Evolutionary conservation across 2,113 vertebrate species (phyloP), one percentile per base, ranked within the genome.

Genomic region (Larimichthys crocea): DNA sequence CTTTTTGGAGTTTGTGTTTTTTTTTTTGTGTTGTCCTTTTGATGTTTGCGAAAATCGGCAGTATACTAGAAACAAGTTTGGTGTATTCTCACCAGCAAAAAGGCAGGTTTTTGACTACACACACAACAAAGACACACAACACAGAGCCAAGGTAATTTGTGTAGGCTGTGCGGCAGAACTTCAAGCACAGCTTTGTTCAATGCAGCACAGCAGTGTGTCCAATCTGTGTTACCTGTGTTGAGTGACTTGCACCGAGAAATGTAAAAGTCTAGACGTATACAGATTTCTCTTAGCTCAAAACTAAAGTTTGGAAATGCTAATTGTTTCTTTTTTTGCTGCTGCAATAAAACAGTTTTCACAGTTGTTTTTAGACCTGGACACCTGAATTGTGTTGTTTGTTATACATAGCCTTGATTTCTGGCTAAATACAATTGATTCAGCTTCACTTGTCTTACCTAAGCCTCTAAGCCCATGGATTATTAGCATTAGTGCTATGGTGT

Each of bases 151-250:
- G 66, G 65, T 66, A 79, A 49, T 85, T 69, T 87, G 61, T 86
- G 72, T 71, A 52, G 63, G 46, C 57, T 66, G 74, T 44, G 73
- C 68, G 80, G 56, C 74, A 74, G 17, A 74, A 73, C 71, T 71
- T 79, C 74, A 82, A 82, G 49, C 74, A 53, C 31, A 79, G 46
- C n/a, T 76, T 81, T 82, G 74, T 82, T 82, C 50, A 44, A 11
- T 0, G 29, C 50, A 67, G 64, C 64, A 20, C 46, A 72, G 56
- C 65, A 75, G 50, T 20, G 26, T 60, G 46, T 64, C 35, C 35
- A 42, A 3, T 60, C 71, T 74, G 64, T 60, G 53, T 59, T 71
- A n/a, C 0, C 2, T 49, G 64, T 12, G 0, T 26, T 3, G 3
- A 66, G 35, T 67, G 70, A n/a, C 62, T 69, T 66, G 29, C 10